Percentiles rank a stretch among this genome's conserved stretches.
Evolutionary conservation across 2,888 invertebrate species (phyloP).

Genomic region (Megamerina dolium): DNA sequence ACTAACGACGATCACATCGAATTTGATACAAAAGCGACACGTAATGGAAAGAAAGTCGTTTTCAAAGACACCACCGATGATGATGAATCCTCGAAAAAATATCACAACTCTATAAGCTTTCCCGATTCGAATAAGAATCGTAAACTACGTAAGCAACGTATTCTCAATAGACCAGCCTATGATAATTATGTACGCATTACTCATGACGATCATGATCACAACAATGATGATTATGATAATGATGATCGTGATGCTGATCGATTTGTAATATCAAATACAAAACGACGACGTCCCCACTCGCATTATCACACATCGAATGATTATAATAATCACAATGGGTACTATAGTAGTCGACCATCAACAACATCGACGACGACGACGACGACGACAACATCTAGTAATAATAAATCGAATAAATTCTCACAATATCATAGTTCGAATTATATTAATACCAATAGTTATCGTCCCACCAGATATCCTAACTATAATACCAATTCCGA

Average conservation of each 20-base stretch:
- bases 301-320: neutral
- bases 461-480: neutral
- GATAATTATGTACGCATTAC: slow-evolving; percentile 22
- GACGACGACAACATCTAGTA: neutral
- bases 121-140: slow-evolving; percentile 49
- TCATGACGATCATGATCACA: slow-evolving; percentile 1
- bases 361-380: neutral
- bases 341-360: too few relatives aligned
- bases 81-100: too few relatives aligned
- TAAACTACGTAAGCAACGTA: slow-evolving; percentile 38
- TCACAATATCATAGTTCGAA: neutral
- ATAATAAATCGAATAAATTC: too few relatives aligned
- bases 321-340: neutral
- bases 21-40: slow-evolving; percentile 19
- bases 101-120: too few relatives aligned
- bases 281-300: slow-evolving; percentile 15
- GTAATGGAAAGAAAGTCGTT: slow-evolving; percentile 33
- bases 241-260: slow-evolving; percentile 22
- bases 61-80: slow-evolving; percentile 19
- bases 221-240: too few relatives aligned
- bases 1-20: neutral
- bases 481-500: slow-evolving; percentile 4
- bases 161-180: slow-evolving; percentile 35
- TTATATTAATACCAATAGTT: neutral
- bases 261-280: slow-evolving; percentile 28